phyloP scores from a whole-genome alignment of 2,113 vertebrate genomes.

The Cairina moschata region DNA sequence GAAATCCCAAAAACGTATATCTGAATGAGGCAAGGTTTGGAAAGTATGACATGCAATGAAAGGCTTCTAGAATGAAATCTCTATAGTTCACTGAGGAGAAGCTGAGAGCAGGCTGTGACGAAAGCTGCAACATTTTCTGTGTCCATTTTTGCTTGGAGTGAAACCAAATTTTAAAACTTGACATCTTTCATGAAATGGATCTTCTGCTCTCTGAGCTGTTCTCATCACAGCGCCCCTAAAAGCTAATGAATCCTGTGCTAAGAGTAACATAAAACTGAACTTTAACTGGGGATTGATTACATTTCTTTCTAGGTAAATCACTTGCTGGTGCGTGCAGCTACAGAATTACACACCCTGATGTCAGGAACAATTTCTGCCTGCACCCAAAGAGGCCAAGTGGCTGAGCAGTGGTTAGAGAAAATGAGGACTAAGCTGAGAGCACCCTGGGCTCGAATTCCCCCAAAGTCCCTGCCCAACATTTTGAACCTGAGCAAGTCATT shows the following conservation, averaged over 20 bases:
- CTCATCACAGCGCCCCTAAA: background rate
- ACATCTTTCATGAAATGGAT: slow-evolving; percentile 25
- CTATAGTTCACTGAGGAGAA: background rate
- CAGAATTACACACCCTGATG: background rate
- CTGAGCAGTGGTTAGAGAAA: slow-evolving; percentile 2
- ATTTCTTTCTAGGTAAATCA: slow-evolving; percentile 32
- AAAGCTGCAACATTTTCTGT: background rate
- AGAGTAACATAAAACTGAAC: slow-evolving; percentile 24
- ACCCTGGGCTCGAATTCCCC: slow-evolving; percentile 48
- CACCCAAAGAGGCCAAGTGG: background rate
- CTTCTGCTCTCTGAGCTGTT: background rate
- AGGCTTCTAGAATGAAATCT: background rate
- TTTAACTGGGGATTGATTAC: slow-evolving; percentile 7
- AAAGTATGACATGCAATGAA: background rate
- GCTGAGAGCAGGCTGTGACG: background rate
- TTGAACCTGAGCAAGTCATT: slow-evolving; percentile 44
- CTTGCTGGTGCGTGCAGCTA: background rate
- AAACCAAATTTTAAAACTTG: slow-evolving; percentile 19
- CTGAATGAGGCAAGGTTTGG: background rate
- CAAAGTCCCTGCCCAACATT: slow-evolving; percentile 42
- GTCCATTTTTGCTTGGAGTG: background rate
- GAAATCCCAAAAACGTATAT: background rate
- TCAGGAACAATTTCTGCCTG: background rate
- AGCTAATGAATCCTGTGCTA: background rate
- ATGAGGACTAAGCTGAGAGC: background rate